phyloP scores from a whole-genome alignment of 23 tunicate genomes.

The Ascidia mentula region DNA sequence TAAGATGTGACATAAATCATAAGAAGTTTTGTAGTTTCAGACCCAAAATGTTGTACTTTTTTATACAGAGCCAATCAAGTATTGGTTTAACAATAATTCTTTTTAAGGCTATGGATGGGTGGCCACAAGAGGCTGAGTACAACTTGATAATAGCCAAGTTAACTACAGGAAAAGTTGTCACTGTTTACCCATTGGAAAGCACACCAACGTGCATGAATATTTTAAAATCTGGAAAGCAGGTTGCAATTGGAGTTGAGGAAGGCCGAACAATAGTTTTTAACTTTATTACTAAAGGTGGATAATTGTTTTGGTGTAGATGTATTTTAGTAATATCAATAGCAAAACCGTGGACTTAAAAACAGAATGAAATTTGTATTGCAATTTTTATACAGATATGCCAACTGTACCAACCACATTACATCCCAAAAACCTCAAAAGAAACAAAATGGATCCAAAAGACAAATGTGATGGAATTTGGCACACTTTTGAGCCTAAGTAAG shows the following conservation, averaged over 20 bases:
- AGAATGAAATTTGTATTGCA: too few relatives aligned
- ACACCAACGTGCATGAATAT: slow-evolving; percentile 30
- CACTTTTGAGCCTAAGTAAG: slow-evolving; percentile 33
- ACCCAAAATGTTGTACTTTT: too few relatives aligned
- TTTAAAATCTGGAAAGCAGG: slow-evolving; percentile 15
- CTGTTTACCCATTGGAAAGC: slow-evolving; percentile 45
- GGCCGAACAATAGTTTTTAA: slow-evolving; percentile 40
- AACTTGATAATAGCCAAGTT: slow-evolving; percentile 8
- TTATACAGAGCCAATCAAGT: too few relatives aligned
- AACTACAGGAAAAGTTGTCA: background rate
- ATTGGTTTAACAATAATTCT: too few relatives aligned
- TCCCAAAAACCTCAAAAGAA: slow-evolving; percentile 17
- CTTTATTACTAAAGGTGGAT: slow-evolving; percentile 27
- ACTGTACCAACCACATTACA: background rate
- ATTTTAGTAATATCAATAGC: too few relatives aligned
- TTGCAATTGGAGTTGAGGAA: slow-evolving; percentile 35
- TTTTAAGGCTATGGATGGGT: background rate
- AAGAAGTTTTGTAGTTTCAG: too few relatives aligned
- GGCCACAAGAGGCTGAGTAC: background rate
- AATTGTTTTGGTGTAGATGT: background rate
- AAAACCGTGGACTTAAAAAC: too few relatives aligned
- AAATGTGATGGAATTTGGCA: slow-evolving; percentile 32
- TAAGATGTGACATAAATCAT: background rate
- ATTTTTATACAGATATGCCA: background rate
- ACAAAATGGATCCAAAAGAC: slow-evolving; percentile 7